phyloP scores from a whole-genome alignment of 2,888 invertebrate genomes.

The Ornithoptera priamus region DNA sequence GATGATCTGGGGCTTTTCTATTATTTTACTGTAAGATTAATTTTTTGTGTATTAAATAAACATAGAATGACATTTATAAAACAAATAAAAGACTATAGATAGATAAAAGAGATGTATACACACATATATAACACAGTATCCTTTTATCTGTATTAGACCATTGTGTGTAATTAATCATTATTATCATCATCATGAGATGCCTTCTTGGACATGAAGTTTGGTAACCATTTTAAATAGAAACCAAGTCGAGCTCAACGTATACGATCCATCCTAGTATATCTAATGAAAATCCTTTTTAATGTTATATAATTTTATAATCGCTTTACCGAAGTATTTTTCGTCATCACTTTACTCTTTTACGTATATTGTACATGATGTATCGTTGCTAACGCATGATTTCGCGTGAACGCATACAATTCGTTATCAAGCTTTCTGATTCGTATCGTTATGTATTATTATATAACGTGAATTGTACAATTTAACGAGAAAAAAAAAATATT shows the following conservation, averaged over 20 bases:
- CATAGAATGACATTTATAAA: too few species aligned
- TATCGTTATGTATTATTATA: not conserved
- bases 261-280: not conserved
- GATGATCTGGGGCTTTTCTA: too few species aligned
- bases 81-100: too few species aligned
- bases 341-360: not conserved
- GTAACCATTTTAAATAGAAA: not conserved
- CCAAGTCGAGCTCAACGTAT: not conserved
- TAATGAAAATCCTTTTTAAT: not conserved
- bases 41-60: too few species aligned
- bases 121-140: too few species aligned
- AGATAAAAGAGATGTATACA: too few species aligned
- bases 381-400: not conserved
- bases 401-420: slow-evolving; percentile 13
- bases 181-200: too few species aligned
- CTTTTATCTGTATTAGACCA: too few species aligned
- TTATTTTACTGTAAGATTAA: too few species aligned
- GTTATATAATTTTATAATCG: not conserved
- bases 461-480: not conserved
- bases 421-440: not conserved
- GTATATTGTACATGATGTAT: not conserved
- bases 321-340: not conserved
- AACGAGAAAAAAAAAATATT: not conserved
- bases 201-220: too few species aligned
- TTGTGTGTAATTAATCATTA: too few species aligned